Base-by-base conservation (phyloP, 2,888 invertebrate genomes). In the Anorthoa munda region DNA sequence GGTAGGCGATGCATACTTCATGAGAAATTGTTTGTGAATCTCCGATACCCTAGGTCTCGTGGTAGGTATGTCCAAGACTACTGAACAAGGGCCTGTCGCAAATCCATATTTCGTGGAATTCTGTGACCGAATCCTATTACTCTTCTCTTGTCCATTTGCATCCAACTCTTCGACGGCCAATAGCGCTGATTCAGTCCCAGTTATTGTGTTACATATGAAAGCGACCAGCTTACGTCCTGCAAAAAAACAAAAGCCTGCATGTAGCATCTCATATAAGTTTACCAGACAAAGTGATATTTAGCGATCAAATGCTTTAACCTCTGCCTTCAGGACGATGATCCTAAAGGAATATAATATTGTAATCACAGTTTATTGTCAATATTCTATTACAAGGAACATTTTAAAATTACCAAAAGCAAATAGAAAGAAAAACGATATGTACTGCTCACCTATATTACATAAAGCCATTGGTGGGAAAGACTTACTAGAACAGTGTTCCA, bases 401-500 rank as follows among this genome's bases (percentile, higher is more conserved):
- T 23, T 15, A 63, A 13, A 13, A 23, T 39, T 21, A 31, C 15
- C 13, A 66, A 66, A 31, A 66, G 12, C 12, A 23, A 67, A 48
- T 31, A 66, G 1, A 18, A 50, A 39, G 7, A n/a, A 23, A 55
- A 69, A 31, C 9, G 9, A 45, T 55, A 55, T 26, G 3, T 4
- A n/a, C 17, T n/a, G 87, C 90, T 91, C 87, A 96, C 96, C 93
- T 84, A 93, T 79, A 87, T 89, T 91, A 75, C 93, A 94, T 53
- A 95, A 84, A 45, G 92, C 87, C 46, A 91, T 89, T 2, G 95
- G 93, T 2, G 94, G 90, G 80, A 94, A 95, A 64, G 72, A 79
- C 0, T 39, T 39, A 9, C 39, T 39, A 39, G 90, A 86, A 12
- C 94, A 85, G 26, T 88, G 66, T 66, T 93, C 83, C 55, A 95